Evolutionary conservation across 2,888 invertebrate species (phyloP), one percentile per base, ranked within the genome.

Genomic region (Timandra comae): DNA sequence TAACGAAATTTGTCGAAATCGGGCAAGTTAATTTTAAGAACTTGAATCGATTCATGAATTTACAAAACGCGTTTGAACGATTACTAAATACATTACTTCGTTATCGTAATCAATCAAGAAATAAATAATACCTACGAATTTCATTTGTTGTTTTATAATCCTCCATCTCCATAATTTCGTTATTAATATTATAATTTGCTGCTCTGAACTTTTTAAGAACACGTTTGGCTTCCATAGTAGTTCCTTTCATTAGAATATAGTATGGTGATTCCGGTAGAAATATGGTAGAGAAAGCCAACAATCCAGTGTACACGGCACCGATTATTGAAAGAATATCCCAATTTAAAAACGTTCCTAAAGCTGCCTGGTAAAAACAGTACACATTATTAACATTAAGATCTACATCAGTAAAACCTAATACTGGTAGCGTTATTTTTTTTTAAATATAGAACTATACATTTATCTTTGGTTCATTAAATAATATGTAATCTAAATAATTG

Each of bases 261-360:
- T 75, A 71, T 0, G 79, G 80, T 0, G 75, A 66, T 33, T 80
- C 79, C 1, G 72, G 66, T 0, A 77, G 57, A 7, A 62, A 45
- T 0, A 49, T 35, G 23, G 56, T 58, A 2, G 45, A 19, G 3
- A 54, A 3, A n/a, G 61, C 38, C 2, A 72, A 29, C 2, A 33
- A 3, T 0, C 53, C 1, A 0, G 63, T 40, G 28, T 52, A 66
- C 0, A 7, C 7, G 1, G 51, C 56, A 13, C 59, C 50, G 1
- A 64, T 38, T 23, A 46, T 55, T 29, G 71, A 66, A 2, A 74
- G 30, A 0, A 22, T 7, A 2, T 40, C 24, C 78, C 78, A 79
- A 0, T 35, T 22, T n/a, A 69, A 35, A 7, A 52, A 31, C 1
- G 52, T 35, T 12, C 69, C 69, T 10, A 77, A 33, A 7, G 33